Evolutionary conservation across 2,797 vertebrate species (phyloP).

Genomic region (Crocodylus rhombifer): DNA sequence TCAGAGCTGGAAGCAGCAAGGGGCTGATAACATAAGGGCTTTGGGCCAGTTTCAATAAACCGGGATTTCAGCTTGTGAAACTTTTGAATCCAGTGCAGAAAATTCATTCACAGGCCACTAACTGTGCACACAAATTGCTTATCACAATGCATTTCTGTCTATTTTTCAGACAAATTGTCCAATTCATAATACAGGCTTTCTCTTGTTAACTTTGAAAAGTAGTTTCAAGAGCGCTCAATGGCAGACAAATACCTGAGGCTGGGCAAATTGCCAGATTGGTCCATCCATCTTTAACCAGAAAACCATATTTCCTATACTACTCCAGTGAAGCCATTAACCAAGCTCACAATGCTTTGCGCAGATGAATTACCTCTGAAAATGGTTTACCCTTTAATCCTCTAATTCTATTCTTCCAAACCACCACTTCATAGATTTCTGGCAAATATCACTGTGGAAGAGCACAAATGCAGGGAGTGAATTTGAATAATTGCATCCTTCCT

Average conservation of each 20-base stretch:
- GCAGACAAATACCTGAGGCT: background rate
- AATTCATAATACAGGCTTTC: background rate
- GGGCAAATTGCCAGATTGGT: constrained; percentile 13
- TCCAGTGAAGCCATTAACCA: constrained; percentile 28
- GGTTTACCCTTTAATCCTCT: constrained; percentile 54
- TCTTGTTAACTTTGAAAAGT: background rate
- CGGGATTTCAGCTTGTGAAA: background rate
- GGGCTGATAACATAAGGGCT: background rate
- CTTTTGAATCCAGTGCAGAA: background rate
- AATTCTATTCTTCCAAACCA: constrained; percentile 51
- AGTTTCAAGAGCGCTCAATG: background rate
- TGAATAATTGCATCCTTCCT: constrained; percentile 77
- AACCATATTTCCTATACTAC: constrained; percentile 30
- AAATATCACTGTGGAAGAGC: constrained; percentile 60
- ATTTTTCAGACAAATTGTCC: constrained; percentile 6
- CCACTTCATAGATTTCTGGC: constrained; percentile 48
- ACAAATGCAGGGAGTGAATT: constrained; percentile 54
- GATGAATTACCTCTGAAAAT: constrained; percentile 56
- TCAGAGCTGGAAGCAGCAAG: background rate
- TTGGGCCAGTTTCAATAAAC: background rate
- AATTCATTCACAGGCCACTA: background rate
- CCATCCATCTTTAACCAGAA: constrained; percentile 49
- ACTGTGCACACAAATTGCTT: background rate
- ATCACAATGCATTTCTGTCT: background rate
- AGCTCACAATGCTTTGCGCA: constrained; percentile 31